Base-by-base conservation (phyloP, 2,888 invertebrate species). In the Baronia brevicornis region DNA sequence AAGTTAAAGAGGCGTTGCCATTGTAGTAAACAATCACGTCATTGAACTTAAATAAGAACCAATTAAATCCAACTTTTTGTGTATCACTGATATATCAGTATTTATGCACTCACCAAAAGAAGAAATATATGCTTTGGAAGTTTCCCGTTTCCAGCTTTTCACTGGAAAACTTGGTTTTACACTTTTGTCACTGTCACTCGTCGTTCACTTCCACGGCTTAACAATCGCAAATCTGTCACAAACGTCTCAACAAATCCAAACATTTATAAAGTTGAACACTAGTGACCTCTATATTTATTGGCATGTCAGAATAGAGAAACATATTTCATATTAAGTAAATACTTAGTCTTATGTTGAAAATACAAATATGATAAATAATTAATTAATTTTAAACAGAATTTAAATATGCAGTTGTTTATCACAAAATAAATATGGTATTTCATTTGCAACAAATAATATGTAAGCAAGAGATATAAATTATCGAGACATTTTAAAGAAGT, bases 11-110 rank as follows among this genome's bases (percentile, higher is more conserved):
- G 85, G 85, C 85, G 85, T 84, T 85, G 82, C 79, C 85, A 70
- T 78, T 69, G 65, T 80, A 72, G 77, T 84, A 84, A 84, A 84
- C 84, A 84, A 79, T 80, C 79, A 78, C 80, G 84, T 84, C 84
- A 84, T 67, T 75, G 62, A 67, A 69, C 66, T 64, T 59, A 61
- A 60, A 66, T 59, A 62, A 50, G 48, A 52, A 41, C 37, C 39
- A 39, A 33, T 37, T 38, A 36, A 30, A 17, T 21, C 24, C 23
- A 20, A 27, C 22, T 36, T 36, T 36, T 30, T 27, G 36, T 36
- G 18, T 27, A 30, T 12, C 21, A 19, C 5, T 19, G 12, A 37
- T 38, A 48, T 47, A 44, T 26, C 42, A 48, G 23, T 39, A 68
- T 73, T 71, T 51, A 73, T 70, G 65, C 43, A 46, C 45, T 48